Conservation (phyloP, 1,140 invertebrate genomes). For the Drosophila micromelanica region DNA sequence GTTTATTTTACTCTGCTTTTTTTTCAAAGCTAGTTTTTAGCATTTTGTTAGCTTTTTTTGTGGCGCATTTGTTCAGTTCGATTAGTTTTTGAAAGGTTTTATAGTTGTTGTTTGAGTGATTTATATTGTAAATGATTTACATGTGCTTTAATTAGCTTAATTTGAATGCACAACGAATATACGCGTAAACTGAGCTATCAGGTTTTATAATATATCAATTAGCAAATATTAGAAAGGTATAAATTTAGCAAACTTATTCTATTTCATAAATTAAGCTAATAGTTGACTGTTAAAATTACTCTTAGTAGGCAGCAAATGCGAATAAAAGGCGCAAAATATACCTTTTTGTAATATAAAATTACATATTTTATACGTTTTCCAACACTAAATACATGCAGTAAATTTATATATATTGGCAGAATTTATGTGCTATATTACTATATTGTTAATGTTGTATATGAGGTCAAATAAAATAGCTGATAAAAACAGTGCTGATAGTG, state of each 20-base stretch:
- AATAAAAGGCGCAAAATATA: too few relatives aligned
- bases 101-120: conserved; percentile 14
- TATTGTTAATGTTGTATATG: too few relatives aligned
- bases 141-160: conserved; percentile 38
- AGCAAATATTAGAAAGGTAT: not conserved
- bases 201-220: not conserved
- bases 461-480: not conserved
- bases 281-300: too few relatives aligned
- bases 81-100: conserved; percentile 28
- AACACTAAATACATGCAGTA: too few relatives aligned
- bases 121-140: conserved; percentile 43
- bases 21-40: not conserved
- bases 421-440: too few relatives aligned
- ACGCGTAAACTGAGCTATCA: not conserved
- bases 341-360: too few relatives aligned
- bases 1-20: conserved; percentile 4
- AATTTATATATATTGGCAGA: too few relatives aligned
- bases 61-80: not conserved
- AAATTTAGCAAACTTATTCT: too few relatives aligned
- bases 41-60: not conserved
- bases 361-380: too few relatives aligned
- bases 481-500: too few relatives aligned
- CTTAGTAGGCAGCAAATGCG: too few relatives aligned
- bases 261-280: too few relatives aligned
- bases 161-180: conserved; percentile 23